Evolutionary conservation across 1,140 invertebrate genomes (phyloP), one percentile per base, ranked within the genome.

Genomic region (Alviniconcha marisindica): DNA sequence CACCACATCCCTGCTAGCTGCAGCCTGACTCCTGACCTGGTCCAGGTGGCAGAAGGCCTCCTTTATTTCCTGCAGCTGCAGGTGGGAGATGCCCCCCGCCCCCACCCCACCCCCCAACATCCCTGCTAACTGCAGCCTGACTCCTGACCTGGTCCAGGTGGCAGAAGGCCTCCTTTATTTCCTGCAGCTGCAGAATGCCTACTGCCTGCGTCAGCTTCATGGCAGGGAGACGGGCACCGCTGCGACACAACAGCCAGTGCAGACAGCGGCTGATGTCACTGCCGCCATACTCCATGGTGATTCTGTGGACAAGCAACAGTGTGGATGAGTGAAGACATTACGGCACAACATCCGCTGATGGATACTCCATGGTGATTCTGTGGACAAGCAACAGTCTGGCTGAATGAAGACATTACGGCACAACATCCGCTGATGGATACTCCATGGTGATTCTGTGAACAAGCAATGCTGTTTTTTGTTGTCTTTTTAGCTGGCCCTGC

Each of bases 1-100:
- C n/a, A n/a, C n/a, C n/a, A n/a, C n/a, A n/a, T n/a, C n/a, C n/a
- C n/a, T n/a, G n/a, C n/a, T n/a, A n/a, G n/a, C n/a, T n/a, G n/a
- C n/a, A n/a, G n/a, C n/a, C n/a, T n/a, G n/a, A n/a, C n/a, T n/a
- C 77, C 86, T 84, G 91, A 95, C 95, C 89, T 98, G 94, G 92
- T 98, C 97, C 7, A 98, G 95, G 92, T 99, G 97, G 89, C 97
- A 99, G 89, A 97, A 96, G 31, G 96, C 96, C 93, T 97, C 96
- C 93, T 98, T 99, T 1, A 99, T 91, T 89, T 97, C 96, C 84
- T 96, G 95, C 85, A 99, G 93, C 7, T 98, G 93, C 78, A 94
- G 83, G n/a, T n/a, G n/a, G n/a, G n/a, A n/a, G n/a, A n/a, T n/a
- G n/a, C n/a, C n/a, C n/a, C n/a, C n/a, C n/a, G n/a, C n/a, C n/a